phyloP scores from a whole-genome alignment of 2,113 vertebrate species.

The Drymodes brunneopygia region DNA sequence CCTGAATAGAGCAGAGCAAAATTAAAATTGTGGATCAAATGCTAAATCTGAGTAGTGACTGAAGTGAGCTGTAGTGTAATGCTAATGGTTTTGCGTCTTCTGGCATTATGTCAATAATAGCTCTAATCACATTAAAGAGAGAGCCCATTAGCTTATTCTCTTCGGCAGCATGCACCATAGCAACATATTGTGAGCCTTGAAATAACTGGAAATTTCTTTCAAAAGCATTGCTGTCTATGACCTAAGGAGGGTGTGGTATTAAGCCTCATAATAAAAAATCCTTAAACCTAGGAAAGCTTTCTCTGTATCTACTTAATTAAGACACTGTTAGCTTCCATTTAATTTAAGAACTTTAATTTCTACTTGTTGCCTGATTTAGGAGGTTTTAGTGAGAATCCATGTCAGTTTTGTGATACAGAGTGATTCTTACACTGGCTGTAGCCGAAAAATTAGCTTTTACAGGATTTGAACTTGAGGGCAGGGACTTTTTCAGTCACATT shows the following conservation, averaged over 20 bases:
- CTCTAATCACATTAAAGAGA: slow-evolving; percentile 99
- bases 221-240: slow-evolving; percentile 21
- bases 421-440: background rate
- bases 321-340: background rate
- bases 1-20: slow-evolving; percentile 76
- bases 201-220: slow-evolving; percentile 66
- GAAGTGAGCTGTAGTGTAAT: slow-evolving; percentile 80
- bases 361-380: background rate
- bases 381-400: background rate
- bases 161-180: slow-evolving; percentile 76
- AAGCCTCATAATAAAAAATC: background rate
- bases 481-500: background rate
- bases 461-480: background rate
- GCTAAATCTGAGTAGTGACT: slow-evolving; percentile 76
- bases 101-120: slow-evolving; percentile 99
- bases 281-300: background rate
- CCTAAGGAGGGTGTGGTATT: slow-evolving; percentile 16
- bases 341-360: background rate
- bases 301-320: slow-evolving; percentile 1
- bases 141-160: slow-evolving; percentile 96
- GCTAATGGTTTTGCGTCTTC: slow-evolving; percentile 98
- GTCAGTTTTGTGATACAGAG: background rate
- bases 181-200: slow-evolving; percentile 75
- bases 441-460: background rate
- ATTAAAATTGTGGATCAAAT: slow-evolving; percentile 83